Conservation (phyloP, 2,888 invertebrate species). For the Tiliacea aurago region DNA sequence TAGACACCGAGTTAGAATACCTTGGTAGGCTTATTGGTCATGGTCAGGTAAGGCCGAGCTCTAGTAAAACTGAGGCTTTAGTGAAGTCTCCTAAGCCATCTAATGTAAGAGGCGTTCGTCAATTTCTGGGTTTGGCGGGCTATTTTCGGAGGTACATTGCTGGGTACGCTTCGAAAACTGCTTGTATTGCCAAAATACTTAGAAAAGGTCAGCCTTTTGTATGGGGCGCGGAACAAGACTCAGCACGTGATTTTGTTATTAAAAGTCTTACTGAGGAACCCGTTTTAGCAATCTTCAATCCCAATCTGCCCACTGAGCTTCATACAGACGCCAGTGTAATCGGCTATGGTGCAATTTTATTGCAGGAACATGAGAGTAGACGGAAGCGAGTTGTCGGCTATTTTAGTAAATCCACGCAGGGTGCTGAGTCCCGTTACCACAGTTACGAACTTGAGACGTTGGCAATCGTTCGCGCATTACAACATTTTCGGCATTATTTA, state of each 20-base stretch:
- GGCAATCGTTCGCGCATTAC: constrained; percentile 60
- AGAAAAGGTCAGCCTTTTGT: constrained; percentile 3
- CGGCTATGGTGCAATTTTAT: neutral
- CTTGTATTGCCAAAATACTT: neutral
- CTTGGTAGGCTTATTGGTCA: too few species aligned
- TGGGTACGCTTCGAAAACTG: neutral
- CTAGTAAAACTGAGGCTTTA: neutral
- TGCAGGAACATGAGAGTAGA: neutral
- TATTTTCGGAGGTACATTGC: constrained; percentile 5
- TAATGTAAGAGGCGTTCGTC: constrained; percentile 2
- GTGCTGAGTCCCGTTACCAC: constrained; percentile 32
- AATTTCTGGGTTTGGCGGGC: neutral
- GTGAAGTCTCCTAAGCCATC: constrained; percentile 1
- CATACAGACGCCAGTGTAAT: neutral
- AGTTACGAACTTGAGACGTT: constrained; percentile 61
- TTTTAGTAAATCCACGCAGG: constrained; percentile 1
- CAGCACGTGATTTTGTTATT: neutral
- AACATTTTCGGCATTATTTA: constrained; percentile 64
- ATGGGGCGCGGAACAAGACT: neutral
- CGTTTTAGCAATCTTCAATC: constrained; percentile 5
- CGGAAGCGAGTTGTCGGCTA: constrained; percentile 1
- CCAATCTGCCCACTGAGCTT: neutral
- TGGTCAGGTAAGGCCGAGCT: constrained; percentile 9
- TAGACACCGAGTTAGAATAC: neutral
- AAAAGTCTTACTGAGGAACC: neutral